Conservation (phyloP, 2,797 vertebrate genomes). For the Sebastes elongatus region DNA sequence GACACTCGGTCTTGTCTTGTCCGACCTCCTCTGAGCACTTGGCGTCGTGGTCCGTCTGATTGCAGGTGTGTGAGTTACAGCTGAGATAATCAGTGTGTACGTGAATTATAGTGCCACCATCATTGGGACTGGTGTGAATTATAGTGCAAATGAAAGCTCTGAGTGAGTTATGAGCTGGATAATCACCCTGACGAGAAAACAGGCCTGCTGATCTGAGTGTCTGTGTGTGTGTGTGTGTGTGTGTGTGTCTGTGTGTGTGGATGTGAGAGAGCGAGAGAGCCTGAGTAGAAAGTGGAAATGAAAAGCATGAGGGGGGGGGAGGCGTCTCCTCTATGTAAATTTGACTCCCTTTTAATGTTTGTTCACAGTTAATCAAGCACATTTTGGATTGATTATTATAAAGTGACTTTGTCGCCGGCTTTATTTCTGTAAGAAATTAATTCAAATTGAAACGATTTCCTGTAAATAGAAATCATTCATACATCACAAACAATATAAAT, state of each 20-base stretch:
- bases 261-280: neutral
- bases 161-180: slow-evolving; percentile 78
- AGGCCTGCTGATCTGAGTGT: slow-evolving; percentile 56
- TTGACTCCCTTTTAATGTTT: slow-evolving; percentile 50
- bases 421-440: slow-evolving; percentile 10
- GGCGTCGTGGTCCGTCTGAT: slow-evolving; percentile 47
- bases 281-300: slow-evolving; percentile 26
- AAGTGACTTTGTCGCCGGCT: slow-evolving; percentile 5
- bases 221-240: neutral
- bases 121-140: slow-evolving; percentile 68
- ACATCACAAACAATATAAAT: slow-evolving; percentile 1
- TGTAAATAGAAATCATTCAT: slow-evolving; percentile 4
- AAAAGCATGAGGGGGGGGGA: slow-evolving; percentile 18
- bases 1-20: slow-evolving; percentile 1
- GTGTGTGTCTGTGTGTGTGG: neutral
- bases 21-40: slow-evolving; percentile 6
- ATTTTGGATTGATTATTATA: slow-evolving; percentile 11
- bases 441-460: slow-evolving; percentile 10
- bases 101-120: slow-evolving; percentile 69
- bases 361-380: slow-evolving; percentile 29
- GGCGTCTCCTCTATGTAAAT: slow-evolving; percentile 9
- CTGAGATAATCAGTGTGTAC: slow-evolving; percentile 63
- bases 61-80: slow-evolving; percentile 70
- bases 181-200: slow-evolving; percentile 75
- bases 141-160: slow-evolving; percentile 73